Evolutionary conservation across 2,113 vertebrate species (phyloP).

Genomic region (Malurus elegans): DNA sequence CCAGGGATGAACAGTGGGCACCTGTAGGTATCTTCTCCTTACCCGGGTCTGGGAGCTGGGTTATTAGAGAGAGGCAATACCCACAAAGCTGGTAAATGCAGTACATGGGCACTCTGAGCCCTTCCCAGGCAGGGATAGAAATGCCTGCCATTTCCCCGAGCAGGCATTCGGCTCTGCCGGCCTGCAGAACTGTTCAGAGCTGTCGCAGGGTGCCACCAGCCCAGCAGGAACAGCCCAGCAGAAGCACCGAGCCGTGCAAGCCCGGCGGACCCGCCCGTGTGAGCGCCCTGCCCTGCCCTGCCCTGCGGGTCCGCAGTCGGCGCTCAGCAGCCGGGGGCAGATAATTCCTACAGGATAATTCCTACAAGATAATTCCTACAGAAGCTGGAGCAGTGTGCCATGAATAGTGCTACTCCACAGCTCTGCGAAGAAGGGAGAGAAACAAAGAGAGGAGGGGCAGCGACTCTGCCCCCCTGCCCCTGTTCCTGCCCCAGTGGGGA

Average conservation of each 20-base stretch:
- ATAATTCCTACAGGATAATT: fast-evolving
- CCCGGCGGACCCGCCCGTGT: fast-evolving
- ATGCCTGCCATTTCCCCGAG: background rate
- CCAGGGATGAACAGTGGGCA: background rate
- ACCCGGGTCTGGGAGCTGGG: background rate
- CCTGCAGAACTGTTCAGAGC: background rate
- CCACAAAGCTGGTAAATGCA: background rate
- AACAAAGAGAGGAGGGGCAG: background rate
- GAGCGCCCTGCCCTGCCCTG: background rate
- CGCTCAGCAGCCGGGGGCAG: background rate
- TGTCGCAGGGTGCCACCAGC: fast-evolving
- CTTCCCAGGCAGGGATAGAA: background rate
- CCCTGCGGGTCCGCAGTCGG: background rate
- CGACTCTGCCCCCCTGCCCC: background rate
- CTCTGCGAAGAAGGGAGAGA: fast-evolving
- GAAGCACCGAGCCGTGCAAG: fast-evolving
- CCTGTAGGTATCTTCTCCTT: background rate
- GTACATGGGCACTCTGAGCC: background rate
- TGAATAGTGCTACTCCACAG: background rate
- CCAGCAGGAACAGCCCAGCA: background rate
- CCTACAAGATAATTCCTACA: fast-evolving
- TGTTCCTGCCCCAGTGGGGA: background rate
- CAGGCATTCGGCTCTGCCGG: background rate
- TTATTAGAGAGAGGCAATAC: too few relatives aligned
- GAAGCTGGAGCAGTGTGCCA: background rate